Base-by-base conservation (phyloP, 2,113 vertebrate genomes). In the Colistium nudipinnis region DNA sequence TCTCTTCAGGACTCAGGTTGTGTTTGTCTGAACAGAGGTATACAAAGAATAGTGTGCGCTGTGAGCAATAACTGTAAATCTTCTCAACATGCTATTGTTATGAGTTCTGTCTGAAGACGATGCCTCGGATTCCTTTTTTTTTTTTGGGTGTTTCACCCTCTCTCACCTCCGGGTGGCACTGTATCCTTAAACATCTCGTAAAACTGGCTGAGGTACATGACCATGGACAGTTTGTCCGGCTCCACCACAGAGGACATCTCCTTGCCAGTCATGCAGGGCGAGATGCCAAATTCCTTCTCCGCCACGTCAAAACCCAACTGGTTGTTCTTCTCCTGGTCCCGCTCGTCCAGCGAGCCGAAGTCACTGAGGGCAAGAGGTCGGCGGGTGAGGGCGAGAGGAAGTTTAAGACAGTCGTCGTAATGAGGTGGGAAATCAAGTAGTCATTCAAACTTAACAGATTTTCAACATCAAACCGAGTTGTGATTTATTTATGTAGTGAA, bases 181-280 rank as follows among this genome's bases (percentile, higher is more conserved):
- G 94, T 95, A 89, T 99, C 97, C 90, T 93, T 97, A 87, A 99
- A 99, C 97, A 99, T 98, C 92, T 99, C 97, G 2, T 98, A 99
- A 92, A 99, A 98, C 93, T 99, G 98, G 12, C 95, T 98, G 90
- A 99, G 96, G 92, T 99, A 99, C 96, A 99, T 96, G 87, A 99
- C 98, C 98, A 99, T 99, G 0, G 96, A 98, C 20, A 99, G 92
- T 33, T 98, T 98, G 90, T 99, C 98, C 2, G 98, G 98, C 75
- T 98, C 97, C 5, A 94, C 95, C 0, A 99, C 97, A 1, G 92
- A 94, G 9, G 96, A 95, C 97, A 99, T 98, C 81, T 99, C 97
- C 85, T 96, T 98, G 84, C 97, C 97, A 2, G 97, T 98, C 96
- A 99, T 98, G 85, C 98, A 98, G 49, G 98, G 98, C 41, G 94